Evolutionary conservation across 2,888 invertebrate genomes (phyloP), one percentile per base, ranked within the genome.

Genomic region (Erebia aethiops): DNA sequence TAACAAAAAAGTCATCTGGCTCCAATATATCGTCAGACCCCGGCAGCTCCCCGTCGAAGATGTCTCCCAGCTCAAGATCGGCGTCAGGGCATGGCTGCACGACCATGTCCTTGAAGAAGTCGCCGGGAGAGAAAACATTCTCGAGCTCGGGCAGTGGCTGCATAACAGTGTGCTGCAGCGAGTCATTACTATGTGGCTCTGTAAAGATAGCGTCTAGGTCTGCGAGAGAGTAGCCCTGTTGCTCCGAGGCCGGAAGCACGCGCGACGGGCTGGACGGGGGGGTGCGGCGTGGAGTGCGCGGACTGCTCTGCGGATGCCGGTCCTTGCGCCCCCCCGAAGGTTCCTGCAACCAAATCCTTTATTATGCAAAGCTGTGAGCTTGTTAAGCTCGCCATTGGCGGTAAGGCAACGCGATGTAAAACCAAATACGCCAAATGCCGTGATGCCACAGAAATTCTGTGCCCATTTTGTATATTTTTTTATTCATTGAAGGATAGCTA

Each of bases 251-350:
- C 56, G 84, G 83, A 35, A 89, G 78, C 67, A 87, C 82, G 73
- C 85, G 86, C 70, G 89, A 88, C 72, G 90, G 89, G 96, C 87
- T 97, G 96, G 97, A 95, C 96, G 93, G 97, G 96, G 83, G 97
- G 96, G 97, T 97, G 96, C 89, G 97, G 96, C 92, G 96, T 96
- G 16, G 95, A 94, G 74, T 16, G 35, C 64, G 64, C 35, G 64
- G 52, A 35, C 7, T 5, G 64, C 64, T 96, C 96, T n/a, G 95
- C 94, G 75, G 96, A 96, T 96, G 96, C 18, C 70, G 65, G 74
- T 79, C 71, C 82, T 80, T 67, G 65, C 73, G 71, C 63, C 71
- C 72, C 76, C 80, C 81, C 79, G 79, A 80, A 67, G 71, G 72
- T 72, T 86, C 84, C 77, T 35, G 35, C 35, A 35, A 7, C 7